A percentile compares a stretch with the other conserved stretches of the same genome.
Evolutionary conservation across 2,888 invertebrate species (phyloP).

Genomic region (Drosophila paranaensis): DNA sequence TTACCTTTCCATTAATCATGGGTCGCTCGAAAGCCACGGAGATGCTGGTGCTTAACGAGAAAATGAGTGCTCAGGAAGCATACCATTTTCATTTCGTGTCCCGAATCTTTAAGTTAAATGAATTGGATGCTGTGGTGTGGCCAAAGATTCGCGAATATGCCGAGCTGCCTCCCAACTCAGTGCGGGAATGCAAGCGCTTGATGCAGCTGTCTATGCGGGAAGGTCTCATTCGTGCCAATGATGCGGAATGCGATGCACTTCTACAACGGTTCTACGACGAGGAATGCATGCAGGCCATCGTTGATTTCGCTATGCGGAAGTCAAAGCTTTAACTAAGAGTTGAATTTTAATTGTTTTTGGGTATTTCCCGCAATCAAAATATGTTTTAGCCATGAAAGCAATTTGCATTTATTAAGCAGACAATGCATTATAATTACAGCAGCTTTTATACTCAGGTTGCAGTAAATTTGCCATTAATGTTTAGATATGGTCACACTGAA

Average conservation of each 20-base stretch:
- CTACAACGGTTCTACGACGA: slow-evolving; percentile 88
- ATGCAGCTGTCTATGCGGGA: slow-evolving; percentile 87
- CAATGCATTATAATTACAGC: too few relatives aligned
- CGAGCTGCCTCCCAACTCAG: slow-evolving; percentile 86
- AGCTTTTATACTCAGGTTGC: not conserved
- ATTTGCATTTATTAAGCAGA: too few relatives aligned
- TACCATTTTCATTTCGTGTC: slow-evolving; percentile 91
- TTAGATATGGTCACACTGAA: not conserved
- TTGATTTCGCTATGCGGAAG: slow-evolving; percentile 71
- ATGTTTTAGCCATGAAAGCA: not conserved
- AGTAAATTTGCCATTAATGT: not conserved
- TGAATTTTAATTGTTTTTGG: not conserved
- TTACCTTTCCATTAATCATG: slow-evolving; percentile 93
- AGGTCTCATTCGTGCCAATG: slow-evolving; percentile 88
- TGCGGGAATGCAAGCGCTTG: slow-evolving; percentile 90
- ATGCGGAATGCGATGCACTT: slow-evolving; percentile 89
- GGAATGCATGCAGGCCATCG: slow-evolving; percentile 87
- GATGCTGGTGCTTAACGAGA: slow-evolving; percentile 89
- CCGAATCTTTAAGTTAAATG: slow-evolving; percentile 89
- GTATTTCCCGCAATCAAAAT: not conserved
- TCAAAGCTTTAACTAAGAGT: slow-evolving; percentile 73
- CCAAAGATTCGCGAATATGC: slow-evolving; percentile 86
- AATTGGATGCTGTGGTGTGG: slow-evolving; percentile 87
- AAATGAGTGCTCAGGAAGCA: slow-evolving; percentile 92
- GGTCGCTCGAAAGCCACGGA: slow-evolving; percentile 91